Base-by-base conservation (phyloP, 2,888 invertebrate genomes). In the Drosophila vallismaia region DNA sequence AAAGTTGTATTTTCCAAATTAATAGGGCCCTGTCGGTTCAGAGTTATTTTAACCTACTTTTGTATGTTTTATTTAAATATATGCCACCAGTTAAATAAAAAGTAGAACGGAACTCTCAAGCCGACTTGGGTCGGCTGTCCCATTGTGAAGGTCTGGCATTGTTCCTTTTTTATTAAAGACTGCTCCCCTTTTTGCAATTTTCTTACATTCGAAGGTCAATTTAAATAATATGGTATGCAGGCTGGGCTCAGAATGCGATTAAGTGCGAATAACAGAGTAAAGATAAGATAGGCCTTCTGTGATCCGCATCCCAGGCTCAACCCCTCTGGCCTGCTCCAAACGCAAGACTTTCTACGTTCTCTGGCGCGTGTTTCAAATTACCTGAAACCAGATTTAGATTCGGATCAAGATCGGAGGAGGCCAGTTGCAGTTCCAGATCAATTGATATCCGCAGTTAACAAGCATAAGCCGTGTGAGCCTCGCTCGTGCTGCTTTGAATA, bases 171-270 rank as follows among this genome's bases (percentile, higher is more conserved):
- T 38, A 12, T 31, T 29, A 14, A 9, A 10, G 44, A 19, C 5
- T 28, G 31, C 33, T 29, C 24, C 38, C 44, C 19, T n/a, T n/a
- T 36, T 24, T n/a, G 36, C 36, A 28, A 55, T 4, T 36, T 14
- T 14, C 36, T 59, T 48, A 28, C 75, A 72, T 75, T 70, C 75
- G 84, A 80, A 80, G 80, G 80, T 80, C 80, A 82, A 71, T 70
- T 71, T 73, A 49, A 80, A 79, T 72, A 42, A 19, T 19, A 19
- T 58, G 60, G 2, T 19, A 19, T 58, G 60, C 71, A 70, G 33
- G 63, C 62, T 50, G 45, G 45, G 53, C 33, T 49, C 36, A 53
- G 45, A 54, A 54, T 42, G 44, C 45, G 59, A 52, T 68, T 58
- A 69, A 68, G 67, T 46, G 54, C 67, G 67, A 66, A 64, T 66